These are phyloP conservation scores for Pristionchus exspectatus DNA, from an alignment of 2,888 invertebrate species.

Conservation along the genomic window DNA sequence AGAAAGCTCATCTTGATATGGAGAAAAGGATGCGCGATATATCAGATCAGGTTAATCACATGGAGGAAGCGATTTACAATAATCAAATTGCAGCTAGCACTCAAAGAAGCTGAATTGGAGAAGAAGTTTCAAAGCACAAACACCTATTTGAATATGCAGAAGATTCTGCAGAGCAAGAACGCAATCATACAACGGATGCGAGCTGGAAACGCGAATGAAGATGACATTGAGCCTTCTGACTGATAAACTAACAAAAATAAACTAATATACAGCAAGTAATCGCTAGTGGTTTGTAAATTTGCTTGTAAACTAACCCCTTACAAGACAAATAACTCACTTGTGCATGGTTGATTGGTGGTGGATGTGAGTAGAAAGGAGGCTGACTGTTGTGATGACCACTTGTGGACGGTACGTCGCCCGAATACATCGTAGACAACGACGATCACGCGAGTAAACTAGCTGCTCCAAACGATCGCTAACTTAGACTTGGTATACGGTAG, in stretches of 20 bases:
- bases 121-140: slow-evolving; percentile 55
- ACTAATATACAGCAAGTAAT: neutral
- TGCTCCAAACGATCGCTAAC: neutral
- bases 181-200: slow-evolving; percentile 36
- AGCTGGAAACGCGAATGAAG: slow-evolving; percentile 35
- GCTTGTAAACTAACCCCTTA: neutral
- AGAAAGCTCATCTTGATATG: slow-evolving; percentile 53
- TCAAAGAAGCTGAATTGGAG: slow-evolving; percentile 56
- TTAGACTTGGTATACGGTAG: neutral
- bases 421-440: slow-evolving; percentile 27
- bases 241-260: slow-evolving; percentile 4
- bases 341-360: neutral
- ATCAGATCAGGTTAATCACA: slow-evolving; percentile 19
- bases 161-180: slow-evolving; percentile 54
- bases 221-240: slow-evolving; percentile 38
- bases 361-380: neutral
- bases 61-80: too few relatives aligned
- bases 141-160: slow-evolving; percentile 55
- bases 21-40: slow-evolving; percentile 35
- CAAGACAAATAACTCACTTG: neutral
- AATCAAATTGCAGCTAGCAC: slow-evolving; percentile 28
- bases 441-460: neutral
- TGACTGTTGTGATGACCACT: slow-evolving; percentile 32
- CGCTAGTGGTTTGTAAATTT: neutral
- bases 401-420: slow-evolving; percentile 29